phyloP scores from a whole-genome alignment of 2,113 vertebrate genomes.

The Daphoenositta chrysoptera region DNA sequence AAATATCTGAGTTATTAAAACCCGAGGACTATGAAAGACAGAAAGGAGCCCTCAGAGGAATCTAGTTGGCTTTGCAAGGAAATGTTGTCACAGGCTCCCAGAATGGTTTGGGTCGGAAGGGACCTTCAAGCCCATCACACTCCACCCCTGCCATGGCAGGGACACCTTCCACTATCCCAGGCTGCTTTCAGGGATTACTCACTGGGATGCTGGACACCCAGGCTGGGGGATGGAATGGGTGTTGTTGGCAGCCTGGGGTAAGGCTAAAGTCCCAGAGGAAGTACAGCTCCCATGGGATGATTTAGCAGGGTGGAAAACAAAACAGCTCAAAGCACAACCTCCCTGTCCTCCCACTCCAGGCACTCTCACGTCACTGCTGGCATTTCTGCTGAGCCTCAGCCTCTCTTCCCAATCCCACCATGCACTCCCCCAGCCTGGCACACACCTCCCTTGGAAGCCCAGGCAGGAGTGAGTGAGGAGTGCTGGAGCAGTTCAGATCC shows the following conservation, averaged over 20 bases:
- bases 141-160: background rate
- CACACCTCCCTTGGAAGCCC: background rate
- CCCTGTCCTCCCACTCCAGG: background rate
- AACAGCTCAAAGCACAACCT: background rate
- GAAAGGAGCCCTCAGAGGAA: background rate
- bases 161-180: background rate
- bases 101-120: background rate
- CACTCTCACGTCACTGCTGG: background rate
- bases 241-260: background rate
- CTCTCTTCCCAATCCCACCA: background rate
- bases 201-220: background rate
- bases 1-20: background rate
- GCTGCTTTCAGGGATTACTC: background rate
- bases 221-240: background rate
- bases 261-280: background rate
- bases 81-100: background rate
- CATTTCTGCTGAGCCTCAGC: background rate
- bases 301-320: background rate
- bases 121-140: background rate
- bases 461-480: background rate
- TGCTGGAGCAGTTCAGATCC: background rate
- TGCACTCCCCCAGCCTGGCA: background rate
- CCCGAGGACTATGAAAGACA: background rate
- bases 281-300: background rate
- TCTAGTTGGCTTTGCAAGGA: background rate